phyloP scores from a whole-genome alignment of 2,888 invertebrate species.

The Drosophila multiciliata region DNA sequence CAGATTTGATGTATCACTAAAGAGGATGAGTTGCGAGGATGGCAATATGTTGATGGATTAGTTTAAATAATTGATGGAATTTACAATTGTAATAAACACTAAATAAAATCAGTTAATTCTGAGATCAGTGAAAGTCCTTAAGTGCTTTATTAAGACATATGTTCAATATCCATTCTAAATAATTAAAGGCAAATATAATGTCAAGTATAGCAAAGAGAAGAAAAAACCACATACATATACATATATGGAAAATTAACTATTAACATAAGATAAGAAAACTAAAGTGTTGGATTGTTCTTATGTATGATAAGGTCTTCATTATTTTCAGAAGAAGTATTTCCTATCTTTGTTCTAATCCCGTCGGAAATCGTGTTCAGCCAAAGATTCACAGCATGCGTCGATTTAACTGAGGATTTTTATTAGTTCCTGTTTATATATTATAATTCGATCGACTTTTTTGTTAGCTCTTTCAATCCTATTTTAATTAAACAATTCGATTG shows the following conservation, averaged over 20 bases:
- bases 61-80: slow-evolving; percentile 1
- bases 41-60: slow-evolving; percentile 1
- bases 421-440: neutral
- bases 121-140: neutral
- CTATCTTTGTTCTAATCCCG: no score
- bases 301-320: neutral
- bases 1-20: neutral
- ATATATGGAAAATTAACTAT: neutral
- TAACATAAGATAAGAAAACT: neutral
- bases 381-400: neutral
- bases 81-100: neutral
- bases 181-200: neutral
- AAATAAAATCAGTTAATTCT: neutral
- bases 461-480: neutral
- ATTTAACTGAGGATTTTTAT: neutral
- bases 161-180: neutral
- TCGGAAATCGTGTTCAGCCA: neutral
- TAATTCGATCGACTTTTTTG: neutral
- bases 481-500: neutral
- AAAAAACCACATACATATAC: no score
- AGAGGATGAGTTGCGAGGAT: neutral
- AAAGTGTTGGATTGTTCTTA: neutral
- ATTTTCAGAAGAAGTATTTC: no score
- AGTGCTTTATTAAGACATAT: neutral
- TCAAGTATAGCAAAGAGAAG: no score